Conservation (phyloP, 2,888 invertebrate genomes). For the Rotaria socialis region DNA sequence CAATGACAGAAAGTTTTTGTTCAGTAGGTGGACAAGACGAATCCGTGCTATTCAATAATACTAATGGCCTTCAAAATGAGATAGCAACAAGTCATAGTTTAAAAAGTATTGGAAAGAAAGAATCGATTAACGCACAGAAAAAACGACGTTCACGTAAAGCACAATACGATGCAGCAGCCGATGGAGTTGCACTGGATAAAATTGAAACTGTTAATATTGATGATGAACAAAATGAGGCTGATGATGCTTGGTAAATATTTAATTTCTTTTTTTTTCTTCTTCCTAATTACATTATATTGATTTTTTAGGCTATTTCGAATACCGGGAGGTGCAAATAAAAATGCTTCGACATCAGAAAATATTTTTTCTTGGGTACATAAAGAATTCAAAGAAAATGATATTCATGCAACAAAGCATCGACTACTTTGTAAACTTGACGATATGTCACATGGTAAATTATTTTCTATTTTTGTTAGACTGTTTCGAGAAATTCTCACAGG, state of each 20-base stretch:
- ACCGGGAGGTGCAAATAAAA: background rate
- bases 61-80: background rate
- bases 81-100: background rate
- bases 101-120: background rate
- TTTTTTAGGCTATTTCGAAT: background rate
- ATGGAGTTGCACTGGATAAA: background rate
- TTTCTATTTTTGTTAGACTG: background rate
- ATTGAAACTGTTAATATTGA: background rate
- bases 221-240: background rate
- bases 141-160: slow-evolving; percentile 24
- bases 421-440: slow-evolving; percentile 32
- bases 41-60: background rate
- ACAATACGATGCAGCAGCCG: background rate
- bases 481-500: no score
- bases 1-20: slow-evolving; percentile 28
- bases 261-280: background rate
- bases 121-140: background rate
- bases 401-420: slow-evolving; percentile 31
- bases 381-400: slow-evolving; percentile 34
- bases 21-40: background rate
- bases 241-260: background rate
- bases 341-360: background rate
- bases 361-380: slow-evolving; percentile 33
- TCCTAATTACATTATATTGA: no score
- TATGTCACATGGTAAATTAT: slow-evolving; percentile 24